Conservation (phyloP, 2,113 vertebrate genomes). For the Nerophis ophidion region DNA sequence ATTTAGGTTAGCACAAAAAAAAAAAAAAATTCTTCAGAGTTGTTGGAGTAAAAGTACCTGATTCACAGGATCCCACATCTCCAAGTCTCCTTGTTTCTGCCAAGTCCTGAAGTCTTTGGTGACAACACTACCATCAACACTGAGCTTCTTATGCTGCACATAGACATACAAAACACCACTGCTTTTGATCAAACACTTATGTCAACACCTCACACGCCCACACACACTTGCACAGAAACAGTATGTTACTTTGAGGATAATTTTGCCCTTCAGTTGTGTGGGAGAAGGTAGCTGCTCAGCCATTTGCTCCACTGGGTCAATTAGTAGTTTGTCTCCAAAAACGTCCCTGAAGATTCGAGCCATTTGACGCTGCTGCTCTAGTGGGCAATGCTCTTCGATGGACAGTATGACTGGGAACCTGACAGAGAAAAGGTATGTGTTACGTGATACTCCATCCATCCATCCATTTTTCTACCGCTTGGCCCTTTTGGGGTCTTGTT, state of each 20-base stretch:
- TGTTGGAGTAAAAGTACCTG: constrained; percentile 70
- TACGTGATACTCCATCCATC: too few relatives aligned
- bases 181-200: not conserved
- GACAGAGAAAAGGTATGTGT: not conserved
- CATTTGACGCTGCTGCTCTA: constrained; percentile 94
- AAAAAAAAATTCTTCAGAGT: too few relatives aligned
- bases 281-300: constrained; percentile 94
- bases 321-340: constrained; percentile 84
- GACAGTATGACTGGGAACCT: constrained; percentile 93
- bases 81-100: constrained; percentile 85
- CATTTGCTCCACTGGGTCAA: constrained; percentile 79
- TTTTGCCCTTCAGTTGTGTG: constrained; percentile 87
- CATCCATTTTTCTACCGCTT: too few relatives aligned
- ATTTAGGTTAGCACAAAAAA: too few relatives aligned
- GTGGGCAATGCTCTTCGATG: constrained; percentile 88
- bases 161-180: not conserved
- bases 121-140: constrained; percentile 72
- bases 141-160: constrained; percentile 91
- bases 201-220: not conserved
- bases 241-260: constrained; percentile 84
- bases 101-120: constrained; percentile 76
- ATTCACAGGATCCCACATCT: constrained; percentile 95
- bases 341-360: constrained; percentile 86
- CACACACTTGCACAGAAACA: not conserved
- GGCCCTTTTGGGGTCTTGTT: too few relatives aligned